A percentile compares a stretch with the other conserved stretches of the same genome.
Conservation (phyloP, 2,113 vertebrate genomes). For the Mesitornis unicolor region DNA sequence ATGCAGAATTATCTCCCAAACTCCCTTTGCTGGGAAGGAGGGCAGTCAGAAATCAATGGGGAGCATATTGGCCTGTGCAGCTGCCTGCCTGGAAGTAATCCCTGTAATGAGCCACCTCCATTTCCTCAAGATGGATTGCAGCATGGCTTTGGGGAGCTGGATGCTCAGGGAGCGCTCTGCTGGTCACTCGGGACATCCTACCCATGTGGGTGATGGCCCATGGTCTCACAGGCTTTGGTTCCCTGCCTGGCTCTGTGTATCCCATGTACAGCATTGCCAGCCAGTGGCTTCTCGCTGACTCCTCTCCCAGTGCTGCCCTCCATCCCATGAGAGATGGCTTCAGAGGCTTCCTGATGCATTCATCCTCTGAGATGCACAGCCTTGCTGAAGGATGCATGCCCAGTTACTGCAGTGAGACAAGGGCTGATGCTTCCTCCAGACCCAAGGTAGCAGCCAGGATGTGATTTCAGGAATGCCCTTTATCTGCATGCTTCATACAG, state of each 20-base stretch:
- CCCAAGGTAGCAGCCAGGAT: neutral
- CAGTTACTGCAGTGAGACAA: neutral
- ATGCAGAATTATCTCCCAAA: neutral
- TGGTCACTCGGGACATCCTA: neutral
- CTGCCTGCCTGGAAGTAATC: neutral
- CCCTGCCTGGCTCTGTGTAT: neutral
- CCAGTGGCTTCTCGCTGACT: neutral
- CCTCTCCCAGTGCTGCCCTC: neutral
- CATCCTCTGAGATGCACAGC: no score
- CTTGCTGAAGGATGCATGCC: neutral
- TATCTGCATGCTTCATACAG: neutral
- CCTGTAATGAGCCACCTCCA: neutral
- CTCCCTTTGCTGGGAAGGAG: neutral
- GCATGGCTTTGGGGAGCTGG: neutral
- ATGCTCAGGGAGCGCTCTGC: rapidly evolving
- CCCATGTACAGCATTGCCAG: neutral
- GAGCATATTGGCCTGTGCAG: neutral
- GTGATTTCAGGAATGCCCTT: neutral
- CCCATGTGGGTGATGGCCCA: rapidly evolving
- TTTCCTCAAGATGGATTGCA: neutral
- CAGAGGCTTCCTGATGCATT: neutral
- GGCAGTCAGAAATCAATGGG: neutral
- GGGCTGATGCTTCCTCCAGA: neutral
- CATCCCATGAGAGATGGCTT: neutral
- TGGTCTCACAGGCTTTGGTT: neutral